Conservation (phyloP, 2,113 vertebrate species). For the Herpetotheres cachinnans region DNA sequence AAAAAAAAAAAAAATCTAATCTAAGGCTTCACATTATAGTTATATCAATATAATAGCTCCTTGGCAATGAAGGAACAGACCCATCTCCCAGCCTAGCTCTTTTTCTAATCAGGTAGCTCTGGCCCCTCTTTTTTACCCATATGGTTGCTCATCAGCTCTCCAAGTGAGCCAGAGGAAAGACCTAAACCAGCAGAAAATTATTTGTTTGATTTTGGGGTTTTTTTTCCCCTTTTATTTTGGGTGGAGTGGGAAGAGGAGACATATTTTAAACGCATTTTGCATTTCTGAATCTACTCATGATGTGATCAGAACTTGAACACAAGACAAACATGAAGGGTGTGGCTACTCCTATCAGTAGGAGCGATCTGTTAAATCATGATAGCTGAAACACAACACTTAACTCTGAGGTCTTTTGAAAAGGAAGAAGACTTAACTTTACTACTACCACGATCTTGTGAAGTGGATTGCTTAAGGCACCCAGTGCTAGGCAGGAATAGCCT, state of each 20-base stretch:
- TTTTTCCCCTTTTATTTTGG: background rate
- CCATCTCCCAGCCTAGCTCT: background rate
- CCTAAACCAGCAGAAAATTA: background rate
- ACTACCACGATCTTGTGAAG: background rate
- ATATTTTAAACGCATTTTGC: background rate
- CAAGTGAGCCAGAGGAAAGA: background rate
- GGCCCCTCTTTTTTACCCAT: rapidly evolving
- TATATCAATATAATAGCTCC: background rate
- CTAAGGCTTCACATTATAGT: background rate
- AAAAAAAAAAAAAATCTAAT: too few species aligned
- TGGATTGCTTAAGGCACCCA: background rate
- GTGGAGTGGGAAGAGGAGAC: background rate
- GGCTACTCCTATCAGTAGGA: background rate
- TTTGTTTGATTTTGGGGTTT: rapidly evolving
- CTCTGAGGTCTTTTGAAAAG: background rate
- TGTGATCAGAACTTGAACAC: background rate
- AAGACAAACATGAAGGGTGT: background rate
- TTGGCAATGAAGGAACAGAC: background rate
- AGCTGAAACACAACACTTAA: background rate
- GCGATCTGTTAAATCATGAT: background rate
- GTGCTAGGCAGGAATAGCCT: background rate
- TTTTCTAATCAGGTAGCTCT: background rate
- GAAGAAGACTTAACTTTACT: background rate
- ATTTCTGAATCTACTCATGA: background rate
- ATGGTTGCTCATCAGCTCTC: background rate